Evolutionary conservation across 2,113 vertebrate species (phyloP), one percentile per base, ranked within the genome.

Genomic region (Albula glossodonta): DNA sequence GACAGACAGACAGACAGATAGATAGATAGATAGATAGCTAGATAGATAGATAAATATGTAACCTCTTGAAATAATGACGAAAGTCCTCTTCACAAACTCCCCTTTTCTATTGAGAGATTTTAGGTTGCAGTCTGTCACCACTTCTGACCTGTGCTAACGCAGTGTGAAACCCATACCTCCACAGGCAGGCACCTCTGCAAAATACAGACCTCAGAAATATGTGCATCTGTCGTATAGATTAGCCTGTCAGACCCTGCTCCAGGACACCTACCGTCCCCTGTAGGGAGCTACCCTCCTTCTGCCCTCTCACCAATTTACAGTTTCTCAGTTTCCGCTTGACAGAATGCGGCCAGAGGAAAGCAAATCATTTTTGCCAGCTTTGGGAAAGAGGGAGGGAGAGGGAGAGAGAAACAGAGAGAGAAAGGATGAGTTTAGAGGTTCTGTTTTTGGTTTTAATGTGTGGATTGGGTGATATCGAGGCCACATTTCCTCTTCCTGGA

Each of bases 331-430:
- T 74, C 31, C 22, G 63, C 19, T 17, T n/a, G n/a, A 74, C 70
- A 74, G 70, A 74, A 31, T 31, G 8, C 70, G 22, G n/a, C 70
- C 70, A 31, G 70, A 31, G 6, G 48, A 78, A 50, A 48, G 9
- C 19, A 49, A 22, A 22, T 22, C 63, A n/a, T 74, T 74, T 31
- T 74, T 31, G 8, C 22, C n/a, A 74, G 70, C 25, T 5, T n/a
- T 31, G 70, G 70, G 84, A 51, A 78, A 80, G 52, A 85, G 78
- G 53, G 78, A 51, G 19, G 51, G 13, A 51, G 66, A 81, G 81
- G 12, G 51, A 13, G 51, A 60, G 4, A 52, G 56, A 25, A 80
- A 85, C 12, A 53, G 25, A 77, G 60, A 81, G 51, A 52, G 79
- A 15, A 50, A 41, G 31, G 31, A 41, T 41, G 31, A 49, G 31